Evolutionary conservation across 2,888 invertebrate genomes (phyloP), one percentile per base, ranked within the genome.

Genomic region (Pyrgus malvae): DNA sequence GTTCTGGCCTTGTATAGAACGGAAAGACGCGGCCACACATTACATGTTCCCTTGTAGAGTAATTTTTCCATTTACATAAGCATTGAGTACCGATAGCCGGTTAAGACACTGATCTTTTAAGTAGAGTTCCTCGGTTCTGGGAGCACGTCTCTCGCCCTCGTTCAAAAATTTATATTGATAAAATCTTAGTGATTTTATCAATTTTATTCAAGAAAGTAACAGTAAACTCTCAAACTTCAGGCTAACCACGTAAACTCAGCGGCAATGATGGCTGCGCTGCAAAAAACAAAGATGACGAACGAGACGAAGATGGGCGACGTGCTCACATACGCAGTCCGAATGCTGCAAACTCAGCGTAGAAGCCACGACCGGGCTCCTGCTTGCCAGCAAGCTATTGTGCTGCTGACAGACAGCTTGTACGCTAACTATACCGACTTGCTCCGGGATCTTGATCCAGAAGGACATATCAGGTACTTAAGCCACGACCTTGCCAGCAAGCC

Each of bases 401-500:
- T 90, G n/a, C 62, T 90, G 7, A 80, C 87, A 0, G 90, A 90
- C 58, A 83, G 78, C 29, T 63, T 90, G 2, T 75, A 85, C 29
- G 72, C 63, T 2, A 86, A 89, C 58, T 82, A 65, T 48, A 82
- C 84, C 0, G 65, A 70, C 0, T 54, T 77, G 7, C 73, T 89
- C 72, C 62, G 67, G 7, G 58, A 66, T 1, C 55, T 83, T 1
- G 89, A 90, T 46, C 87, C 83, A 2, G 72, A 73, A 14, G 86
- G 84, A 19, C 53, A 60, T 9, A 83, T 90, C 31, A 80, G 90
- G 89, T 87, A 67, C 7, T 5, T 33, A 7, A 14, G 8, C n/a
- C n/a, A n/a, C n/a, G n/a, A n/a, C n/a, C 88, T 0, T 90, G 90
- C 56, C 90, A 90, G 59, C 90, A 90, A 60, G 90, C 85, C 3